Conservation (phyloP, 2,888 invertebrate species). For the Orchesellides sinensis region DNA sequence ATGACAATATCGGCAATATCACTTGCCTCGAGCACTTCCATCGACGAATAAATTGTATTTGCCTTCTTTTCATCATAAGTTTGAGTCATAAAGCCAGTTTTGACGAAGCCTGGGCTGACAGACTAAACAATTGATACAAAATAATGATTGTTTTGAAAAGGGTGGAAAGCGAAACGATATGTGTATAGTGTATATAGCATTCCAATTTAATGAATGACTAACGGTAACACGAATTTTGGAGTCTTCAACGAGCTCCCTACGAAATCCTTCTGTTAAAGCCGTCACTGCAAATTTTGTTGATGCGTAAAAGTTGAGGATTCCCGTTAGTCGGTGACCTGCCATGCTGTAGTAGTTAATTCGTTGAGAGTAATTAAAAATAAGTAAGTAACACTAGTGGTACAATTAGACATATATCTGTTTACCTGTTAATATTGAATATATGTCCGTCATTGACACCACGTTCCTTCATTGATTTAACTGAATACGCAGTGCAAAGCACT, state of each 20-base stretch:
- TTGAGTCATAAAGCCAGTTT: constrained; percentile 69
- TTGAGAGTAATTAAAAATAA: background rate
- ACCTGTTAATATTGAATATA: constrained; percentile 68
- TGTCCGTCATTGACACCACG: constrained; percentile 66
- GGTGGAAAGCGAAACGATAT: too few species aligned
- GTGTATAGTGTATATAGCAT: background rate
- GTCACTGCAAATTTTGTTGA: constrained; percentile 80
- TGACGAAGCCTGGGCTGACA: constrained; percentile 73
- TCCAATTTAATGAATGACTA: background rate
- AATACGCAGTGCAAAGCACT: constrained; percentile 42
- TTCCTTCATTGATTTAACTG: constrained; percentile 62
- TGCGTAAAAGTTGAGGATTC: constrained; percentile 78
- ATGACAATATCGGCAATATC: constrained; percentile 83
- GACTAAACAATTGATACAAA: constrained; percentile 54
- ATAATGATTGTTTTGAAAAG: background rate
- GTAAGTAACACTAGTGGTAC: too few species aligned
- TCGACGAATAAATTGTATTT: constrained; percentile 76
- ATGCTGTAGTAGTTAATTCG: constrained; percentile 73
- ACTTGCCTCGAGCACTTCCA: constrained; percentile 79
- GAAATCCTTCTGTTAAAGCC: constrained; percentile 79
- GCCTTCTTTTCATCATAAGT: constrained; percentile 74
- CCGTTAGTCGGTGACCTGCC: constrained; percentile 76
- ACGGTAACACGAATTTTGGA: constrained; percentile 77
- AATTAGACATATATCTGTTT: background rate
- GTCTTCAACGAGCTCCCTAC: constrained; percentile 79